A percentile compares a stretch with the other conserved stretches of the same genome.
phyloP scores from a whole-genome alignment of 1,140 invertebrate genomes.

The Trichonephila inaurata region DNA sequence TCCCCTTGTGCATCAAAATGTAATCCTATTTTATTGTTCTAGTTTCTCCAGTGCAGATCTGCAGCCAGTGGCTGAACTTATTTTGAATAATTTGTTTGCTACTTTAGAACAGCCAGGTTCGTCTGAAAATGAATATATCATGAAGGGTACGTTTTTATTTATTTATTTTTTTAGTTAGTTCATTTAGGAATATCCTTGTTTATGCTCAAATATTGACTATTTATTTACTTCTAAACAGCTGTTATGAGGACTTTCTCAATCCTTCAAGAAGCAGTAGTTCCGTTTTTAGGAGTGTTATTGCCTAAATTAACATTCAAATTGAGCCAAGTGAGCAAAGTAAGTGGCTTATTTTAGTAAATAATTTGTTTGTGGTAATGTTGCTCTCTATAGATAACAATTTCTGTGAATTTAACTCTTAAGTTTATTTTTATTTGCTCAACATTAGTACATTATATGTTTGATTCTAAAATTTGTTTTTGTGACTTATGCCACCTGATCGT shows the following conservation, averaged over 20 bases:
- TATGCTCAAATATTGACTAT: not conserved
- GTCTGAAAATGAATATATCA: constrained; percentile 97
- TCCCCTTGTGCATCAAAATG: too few species aligned
- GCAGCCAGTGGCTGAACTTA: constrained; percentile 82
- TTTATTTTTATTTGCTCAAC: too few species aligned
- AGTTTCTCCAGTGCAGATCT: constrained; percentile 83
- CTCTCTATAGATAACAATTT: too few species aligned
- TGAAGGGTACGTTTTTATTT: constrained; percentile 87
- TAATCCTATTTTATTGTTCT: constrained; percentile 77
- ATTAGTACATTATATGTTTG: too few species aligned
- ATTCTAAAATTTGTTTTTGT: too few species aligned
- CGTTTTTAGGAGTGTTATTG: constrained; percentile 88
- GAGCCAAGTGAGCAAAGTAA: constrained; percentile 88
- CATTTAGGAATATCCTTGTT: not conserved
- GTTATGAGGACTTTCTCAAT: constrained; percentile 93
- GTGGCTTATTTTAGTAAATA: not conserved
- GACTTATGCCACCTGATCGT: too few species aligned
- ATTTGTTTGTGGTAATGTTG: too few species aligned
- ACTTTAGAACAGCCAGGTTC: constrained; percentile 87
- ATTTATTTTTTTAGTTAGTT: not conserved
- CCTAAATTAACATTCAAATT: constrained; percentile 93
- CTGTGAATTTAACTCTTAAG: too few species aligned
- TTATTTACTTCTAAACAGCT: constrained; percentile 83
- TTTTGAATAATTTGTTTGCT: constrained; percentile 89
- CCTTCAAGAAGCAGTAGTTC: constrained; percentile 90